Conservation (phyloP, 2,113 vertebrate species). For the Crotalus viridis region DNA sequence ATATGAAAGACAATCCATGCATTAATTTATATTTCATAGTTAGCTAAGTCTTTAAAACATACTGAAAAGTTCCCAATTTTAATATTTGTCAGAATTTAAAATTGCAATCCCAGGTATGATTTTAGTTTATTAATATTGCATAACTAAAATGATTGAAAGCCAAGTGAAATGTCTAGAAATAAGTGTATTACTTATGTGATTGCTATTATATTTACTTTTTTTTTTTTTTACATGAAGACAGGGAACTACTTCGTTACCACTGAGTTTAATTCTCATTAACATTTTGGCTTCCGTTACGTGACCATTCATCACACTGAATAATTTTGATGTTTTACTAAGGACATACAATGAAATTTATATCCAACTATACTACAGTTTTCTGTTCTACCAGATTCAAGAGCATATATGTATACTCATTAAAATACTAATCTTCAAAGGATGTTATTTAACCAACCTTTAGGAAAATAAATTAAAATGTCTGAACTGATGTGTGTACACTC, state of each 20-base stretch:
- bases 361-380: neutral
- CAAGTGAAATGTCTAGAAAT: neutral
- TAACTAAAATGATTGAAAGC: slow-evolving; percentile 9
- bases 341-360: neutral
- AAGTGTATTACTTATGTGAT: slow-evolving; percentile 1
- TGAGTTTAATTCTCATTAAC: neutral
- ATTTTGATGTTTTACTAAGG: neutral
- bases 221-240: neutral
- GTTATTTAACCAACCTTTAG: neutral
- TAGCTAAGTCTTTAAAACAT: neutral
- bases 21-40: neutral
- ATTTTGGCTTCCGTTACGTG: neutral
- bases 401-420: neutral
- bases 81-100: neutral
- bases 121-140: neutral
- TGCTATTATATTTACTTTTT: neutral
- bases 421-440: neutral
- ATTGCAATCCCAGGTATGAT: neutral
- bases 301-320: neutral
- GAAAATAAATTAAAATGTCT: neutral
- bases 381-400: neutral
- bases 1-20: neutral
- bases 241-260: neutral
- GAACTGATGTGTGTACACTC: neutral
- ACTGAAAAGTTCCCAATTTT: neutral